Conservation (phyloP, 2,888 invertebrate genomes). For the Megastigmus dorsalis region DNA sequence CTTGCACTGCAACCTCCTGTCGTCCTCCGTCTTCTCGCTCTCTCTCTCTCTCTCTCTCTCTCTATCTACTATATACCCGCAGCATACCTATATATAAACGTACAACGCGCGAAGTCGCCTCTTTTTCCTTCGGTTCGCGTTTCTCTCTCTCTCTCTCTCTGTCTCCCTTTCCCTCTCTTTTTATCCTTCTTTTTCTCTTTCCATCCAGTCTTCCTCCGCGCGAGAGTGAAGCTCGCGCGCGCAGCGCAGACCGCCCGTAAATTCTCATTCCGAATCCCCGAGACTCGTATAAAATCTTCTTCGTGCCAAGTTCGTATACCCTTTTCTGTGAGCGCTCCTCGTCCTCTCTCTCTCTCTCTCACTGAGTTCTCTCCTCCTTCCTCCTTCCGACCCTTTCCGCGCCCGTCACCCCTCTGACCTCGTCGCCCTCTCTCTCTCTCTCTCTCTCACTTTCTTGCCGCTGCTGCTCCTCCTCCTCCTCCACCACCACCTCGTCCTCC, state of each 20-base stretch:
- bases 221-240: background rate
- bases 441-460: no score
- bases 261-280: slow-evolving; percentile 72
- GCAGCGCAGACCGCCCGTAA: slow-evolving; percentile 69
- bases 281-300: slow-evolving; percentile 72
- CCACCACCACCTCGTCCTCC: slow-evolving; percentile 57
- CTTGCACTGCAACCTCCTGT: background rate
- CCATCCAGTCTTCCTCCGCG: slow-evolving; percentile 32
- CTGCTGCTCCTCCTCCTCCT: no score
- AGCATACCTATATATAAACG: background rate
- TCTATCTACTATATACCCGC: no score
- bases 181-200: slow-evolving; percentile 8
- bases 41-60: background rate
- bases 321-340: slow-evolving; percentile 51
- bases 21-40: no score
- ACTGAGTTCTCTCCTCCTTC: slow-evolving; percentile 33
- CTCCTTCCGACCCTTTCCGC: slow-evolving; percentile 31
- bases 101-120: background rate
- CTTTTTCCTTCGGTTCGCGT: slow-evolving; percentile 15
- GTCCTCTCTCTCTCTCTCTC: slow-evolving; percentile 30
- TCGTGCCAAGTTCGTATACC: slow-evolving; percentile 55
- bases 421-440: no score
- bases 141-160: slow-evolving; percentile 55
- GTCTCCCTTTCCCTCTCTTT: slow-evolving; percentile 37
- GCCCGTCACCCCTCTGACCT: slow-evolving; percentile 41